phyloP scores from a whole-genome alignment of 2,113 vertebrate species.

The Leucoraja erinaceus region DNA sequence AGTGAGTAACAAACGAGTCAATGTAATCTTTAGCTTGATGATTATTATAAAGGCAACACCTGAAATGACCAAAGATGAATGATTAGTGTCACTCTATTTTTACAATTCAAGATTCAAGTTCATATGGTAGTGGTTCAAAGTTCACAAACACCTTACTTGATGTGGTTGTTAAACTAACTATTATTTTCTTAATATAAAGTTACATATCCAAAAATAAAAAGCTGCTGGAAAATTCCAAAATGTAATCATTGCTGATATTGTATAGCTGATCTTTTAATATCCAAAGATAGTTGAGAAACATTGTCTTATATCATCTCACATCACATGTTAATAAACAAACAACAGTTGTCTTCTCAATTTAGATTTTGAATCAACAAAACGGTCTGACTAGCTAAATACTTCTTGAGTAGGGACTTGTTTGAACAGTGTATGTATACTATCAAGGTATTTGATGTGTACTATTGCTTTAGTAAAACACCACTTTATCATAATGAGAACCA shows the following conservation, averaged over 20 bases:
- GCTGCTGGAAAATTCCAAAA: not conserved
- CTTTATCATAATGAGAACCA: not conserved
- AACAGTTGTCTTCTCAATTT: not conserved
- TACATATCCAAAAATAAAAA: not conserved
- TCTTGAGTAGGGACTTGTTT: too few species aligned
- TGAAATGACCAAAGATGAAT: conserved; percentile 49
- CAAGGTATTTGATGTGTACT: not conserved
- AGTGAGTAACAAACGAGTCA: conserved; percentile 95
- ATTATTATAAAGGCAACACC: conserved; percentile 94
- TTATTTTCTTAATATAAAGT: not conserved
- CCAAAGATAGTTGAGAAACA: not conserved
- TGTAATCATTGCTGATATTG: not conserved
- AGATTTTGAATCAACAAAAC: not conserved
- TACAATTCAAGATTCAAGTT: not conserved
- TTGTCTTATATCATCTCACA: not conserved
- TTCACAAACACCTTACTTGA: not conserved
- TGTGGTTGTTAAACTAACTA: not conserved
- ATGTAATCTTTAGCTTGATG: conserved; percentile 98
- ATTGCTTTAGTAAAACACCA: not conserved
- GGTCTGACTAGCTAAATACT: not conserved
- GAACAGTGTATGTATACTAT: not conserved
- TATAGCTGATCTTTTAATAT: not conserved
- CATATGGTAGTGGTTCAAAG: not conserved
- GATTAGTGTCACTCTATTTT: conserved; percentile 21
- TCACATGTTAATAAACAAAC: not conserved